phyloP scores from a whole-genome alignment of 2,888 invertebrate species.

The Drosophila longiperda region DNA sequence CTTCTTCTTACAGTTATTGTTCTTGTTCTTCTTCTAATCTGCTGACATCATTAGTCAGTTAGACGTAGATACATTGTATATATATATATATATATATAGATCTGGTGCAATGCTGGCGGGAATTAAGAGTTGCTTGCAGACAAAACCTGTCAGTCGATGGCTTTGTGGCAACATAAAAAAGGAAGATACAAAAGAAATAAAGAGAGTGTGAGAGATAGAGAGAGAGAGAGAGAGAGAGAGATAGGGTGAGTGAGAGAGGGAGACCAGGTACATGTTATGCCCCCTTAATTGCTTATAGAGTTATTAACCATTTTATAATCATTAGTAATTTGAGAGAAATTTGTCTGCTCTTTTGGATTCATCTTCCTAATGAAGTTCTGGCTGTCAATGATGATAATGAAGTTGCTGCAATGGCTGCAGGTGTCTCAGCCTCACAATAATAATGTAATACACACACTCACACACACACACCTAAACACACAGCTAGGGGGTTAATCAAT shows the following conservation, averaged over 20 bases:
- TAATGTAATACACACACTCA: conserved; percentile 4
- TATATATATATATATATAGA: background rate
- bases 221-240: background rate
- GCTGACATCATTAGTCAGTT: conserved; percentile 16
- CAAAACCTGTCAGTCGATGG: conserved; percentile 64
- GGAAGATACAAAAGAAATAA: background rate
- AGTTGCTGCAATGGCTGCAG: conserved; percentile 8
- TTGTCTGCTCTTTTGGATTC: conserved; percentile 17
- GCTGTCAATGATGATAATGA: conserved; percentile 3
- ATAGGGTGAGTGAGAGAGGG: background rate
- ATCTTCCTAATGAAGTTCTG: background rate
- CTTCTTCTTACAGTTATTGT: background rate
- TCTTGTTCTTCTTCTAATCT: conserved; percentile 1
- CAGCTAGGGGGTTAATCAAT: background rate
- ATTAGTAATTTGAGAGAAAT: conserved; percentile 62
- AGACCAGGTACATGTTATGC: conserved; percentile 18
- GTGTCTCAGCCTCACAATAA: conserved; percentile 2
- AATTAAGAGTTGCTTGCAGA: conserved; percentile 43
- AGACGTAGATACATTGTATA: conserved; percentile 4
- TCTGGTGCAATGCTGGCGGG: conserved; percentile 24
- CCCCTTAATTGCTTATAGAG: conserved; percentile 71
- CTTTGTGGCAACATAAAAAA: conserved; percentile 35
- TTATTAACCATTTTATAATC: conserved; percentile 66
- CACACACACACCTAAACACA: background rate
- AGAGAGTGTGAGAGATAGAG: background rate